phyloP scores from a whole-genome alignment of 2,888 invertebrate species.

The Tolmerus cingulatus region DNA sequence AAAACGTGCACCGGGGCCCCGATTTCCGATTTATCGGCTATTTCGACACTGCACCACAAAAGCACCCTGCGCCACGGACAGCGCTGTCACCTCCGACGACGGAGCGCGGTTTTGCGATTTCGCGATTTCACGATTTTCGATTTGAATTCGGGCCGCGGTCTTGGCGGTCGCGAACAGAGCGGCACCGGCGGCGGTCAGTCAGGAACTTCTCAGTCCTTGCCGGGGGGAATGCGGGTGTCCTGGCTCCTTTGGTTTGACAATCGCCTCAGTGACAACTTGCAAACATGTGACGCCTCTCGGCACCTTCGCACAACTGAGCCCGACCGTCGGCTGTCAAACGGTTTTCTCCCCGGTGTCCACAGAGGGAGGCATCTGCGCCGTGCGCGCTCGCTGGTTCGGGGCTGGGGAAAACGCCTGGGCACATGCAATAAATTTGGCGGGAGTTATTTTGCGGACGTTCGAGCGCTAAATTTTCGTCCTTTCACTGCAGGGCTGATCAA shows the following conservation, averaged over 20 bases:
- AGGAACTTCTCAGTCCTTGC: not conserved
- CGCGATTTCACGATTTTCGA: not conserved
- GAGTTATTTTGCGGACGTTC: not conserved
- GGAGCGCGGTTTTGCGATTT: not conserved
- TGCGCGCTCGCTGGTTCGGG: not conserved
- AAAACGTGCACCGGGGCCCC: not conserved
- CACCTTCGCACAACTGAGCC: constrained; percentile 12
- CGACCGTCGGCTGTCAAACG: not conserved
- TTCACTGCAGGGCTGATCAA: not conserved
- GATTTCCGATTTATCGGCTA: not conserved
- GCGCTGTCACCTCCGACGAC: not conserved
- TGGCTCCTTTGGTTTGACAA: not conserved
- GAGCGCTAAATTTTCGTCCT: not conserved
- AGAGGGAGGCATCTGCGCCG: not conserved
- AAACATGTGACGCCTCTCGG: constrained; percentile 19
- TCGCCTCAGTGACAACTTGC: not conserved
- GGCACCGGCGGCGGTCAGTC: no score
- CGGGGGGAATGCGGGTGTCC: not conserved
- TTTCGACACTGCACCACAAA: not conserved
- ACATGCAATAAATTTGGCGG: constrained; percentile 37
- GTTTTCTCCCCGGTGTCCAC: not conserved
- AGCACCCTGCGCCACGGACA: not conserved
- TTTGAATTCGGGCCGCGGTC: not conserved
- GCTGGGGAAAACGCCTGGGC: constrained; percentile 23
- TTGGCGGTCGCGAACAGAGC: not conserved